Evolutionary conservation across 2,888 invertebrate genomes (phyloP).

Genomic region (Latheticus oryzae): DNA sequence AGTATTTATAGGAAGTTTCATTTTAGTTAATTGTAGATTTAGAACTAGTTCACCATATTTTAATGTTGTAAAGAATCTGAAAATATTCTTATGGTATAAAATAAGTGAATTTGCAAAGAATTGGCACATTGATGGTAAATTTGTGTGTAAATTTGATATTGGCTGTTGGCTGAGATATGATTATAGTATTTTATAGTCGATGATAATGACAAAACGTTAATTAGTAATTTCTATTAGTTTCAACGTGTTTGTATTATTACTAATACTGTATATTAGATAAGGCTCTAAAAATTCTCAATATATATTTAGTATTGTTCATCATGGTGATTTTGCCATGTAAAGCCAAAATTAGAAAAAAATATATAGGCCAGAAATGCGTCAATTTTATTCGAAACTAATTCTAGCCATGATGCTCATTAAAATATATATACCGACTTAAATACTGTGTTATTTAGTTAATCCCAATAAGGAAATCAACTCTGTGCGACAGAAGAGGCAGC

Average conservation of each 20-base stretch:
- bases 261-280: slow-evolving; percentile 62
- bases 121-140: slow-evolving; percentile 36
- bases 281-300: slow-evolving; percentile 54
- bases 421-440: slow-evolving; percentile 51
- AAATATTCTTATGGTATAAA: slow-evolving; percentile 18
- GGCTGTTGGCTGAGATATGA: slow-evolving; percentile 44
- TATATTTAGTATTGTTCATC: slow-evolving; percentile 46
- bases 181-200: slow-evolving; percentile 52
- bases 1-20: too few species aligned
- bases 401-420: slow-evolving; percentile 52
- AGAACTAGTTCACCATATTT: too few species aligned
- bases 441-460: slow-evolving; percentile 45
- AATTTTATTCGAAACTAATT: slow-evolving; percentile 13
- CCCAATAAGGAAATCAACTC: slow-evolving; percentile 59
- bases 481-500: slow-evolving; percentile 56
- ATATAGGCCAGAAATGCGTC: slow-evolving; percentile 35
- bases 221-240: slow-evolving; percentile 37
- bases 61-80: slow-evolving; percentile 21
- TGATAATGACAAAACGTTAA: slow-evolving; percentile 37
- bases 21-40: too few species aligned
- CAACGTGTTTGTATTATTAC: slow-evolving; percentile 49
- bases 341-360: slow-evolving; percentile 22
- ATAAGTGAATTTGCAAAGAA: too few species aligned
- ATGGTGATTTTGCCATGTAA: slow-evolving; percentile 24
- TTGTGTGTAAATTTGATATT: slow-evolving; percentile 21